Evolutionary conservation across 2,113 vertebrate species (phyloP).

Genomic region (Cynoglossus semilaevis): DNA sequence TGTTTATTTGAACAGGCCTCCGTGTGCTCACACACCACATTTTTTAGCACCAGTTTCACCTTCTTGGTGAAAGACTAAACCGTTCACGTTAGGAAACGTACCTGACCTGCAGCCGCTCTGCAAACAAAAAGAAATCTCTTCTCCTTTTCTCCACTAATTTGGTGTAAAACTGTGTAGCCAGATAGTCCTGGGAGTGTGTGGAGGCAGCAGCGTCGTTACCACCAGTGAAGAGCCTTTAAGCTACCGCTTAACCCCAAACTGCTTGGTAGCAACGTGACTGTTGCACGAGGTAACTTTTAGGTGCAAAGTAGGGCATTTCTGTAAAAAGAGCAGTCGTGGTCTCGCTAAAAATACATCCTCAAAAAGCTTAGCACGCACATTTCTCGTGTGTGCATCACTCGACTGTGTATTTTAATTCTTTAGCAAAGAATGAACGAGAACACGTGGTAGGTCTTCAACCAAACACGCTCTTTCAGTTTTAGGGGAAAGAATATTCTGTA

Average conservation of each 20-base stretch:
- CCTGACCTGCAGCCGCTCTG: not conserved
- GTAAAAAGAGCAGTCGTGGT: not conserved
- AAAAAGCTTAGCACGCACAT: not conserved
- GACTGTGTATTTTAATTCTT: constrained; percentile 5
- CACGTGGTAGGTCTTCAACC: too few species aligned
- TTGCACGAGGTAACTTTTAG: not conserved
- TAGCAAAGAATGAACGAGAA: not conserved
- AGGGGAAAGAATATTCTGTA: too few species aligned
- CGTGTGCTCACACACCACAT: constrained; percentile 8
- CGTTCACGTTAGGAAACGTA: not conserved
- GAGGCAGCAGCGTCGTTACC: too few species aligned
- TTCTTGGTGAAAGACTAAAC: not conserved
- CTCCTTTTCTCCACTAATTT: not conserved
- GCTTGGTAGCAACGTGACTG: not conserved
- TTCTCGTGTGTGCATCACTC: not conserved
- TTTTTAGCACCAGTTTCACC: not conserved
- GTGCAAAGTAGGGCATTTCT: not conserved
- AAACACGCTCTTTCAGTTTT: too few species aligned
- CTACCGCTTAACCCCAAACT: not conserved
- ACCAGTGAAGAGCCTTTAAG: not conserved
- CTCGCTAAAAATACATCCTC: not conserved
- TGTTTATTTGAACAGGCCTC: constrained; percentile 27
- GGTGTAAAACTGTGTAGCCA: too few species aligned
- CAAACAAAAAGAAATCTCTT: not conserved
- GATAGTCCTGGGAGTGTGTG: too few species aligned